Percentiles rank a stretch among this genome's conserved stretches.
Conservation (phyloP, 2,888 invertebrate genomes). For the Nemotelus pantherinus region DNA sequence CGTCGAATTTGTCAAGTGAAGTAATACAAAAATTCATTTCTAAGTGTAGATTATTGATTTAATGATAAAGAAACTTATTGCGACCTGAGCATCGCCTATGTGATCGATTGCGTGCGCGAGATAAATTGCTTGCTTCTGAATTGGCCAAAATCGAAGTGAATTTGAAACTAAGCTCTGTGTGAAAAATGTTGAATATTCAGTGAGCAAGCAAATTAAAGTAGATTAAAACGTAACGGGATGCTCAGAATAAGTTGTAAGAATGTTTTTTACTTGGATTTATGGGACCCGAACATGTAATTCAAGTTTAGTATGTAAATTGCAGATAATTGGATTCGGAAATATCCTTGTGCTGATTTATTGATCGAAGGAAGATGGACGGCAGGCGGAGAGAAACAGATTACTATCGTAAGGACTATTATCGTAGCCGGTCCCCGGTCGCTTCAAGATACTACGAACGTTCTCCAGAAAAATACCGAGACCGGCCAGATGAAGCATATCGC, state of each 20-base stretch:
- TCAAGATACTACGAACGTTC: conserved; percentile 54
- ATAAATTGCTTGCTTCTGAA: conserved; percentile 30
- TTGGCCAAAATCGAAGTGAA: background rate
- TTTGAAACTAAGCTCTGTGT: background rate
- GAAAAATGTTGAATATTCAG: background rate
- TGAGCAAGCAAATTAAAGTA: conserved; percentile 15
- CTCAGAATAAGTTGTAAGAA: conserved; percentile 19
- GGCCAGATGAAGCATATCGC: conserved; percentile 30
- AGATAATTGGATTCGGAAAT: conserved; percentile 9
- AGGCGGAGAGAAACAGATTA: conserved; percentile 14
- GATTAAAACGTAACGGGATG: conserved; percentile 36
- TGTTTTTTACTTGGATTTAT: conserved; percentile 17
- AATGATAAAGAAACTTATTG: conserved; percentile 1
- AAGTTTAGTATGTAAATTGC: conserved; percentile 43
- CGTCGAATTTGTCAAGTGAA: conserved; percentile 34
- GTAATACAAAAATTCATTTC: conserved; percentile 37
- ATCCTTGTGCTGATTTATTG: background rate
- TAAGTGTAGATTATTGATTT: conserved; percentile 13
- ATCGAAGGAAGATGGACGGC: conserved; percentile 4
- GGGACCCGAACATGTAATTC: conserved; percentile 21
- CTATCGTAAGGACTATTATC: conserved; percentile 4
- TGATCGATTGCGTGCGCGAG: conserved; percentile 13
- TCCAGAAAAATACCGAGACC: conserved; percentile 47
- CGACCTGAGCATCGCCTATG: conserved; percentile 15
- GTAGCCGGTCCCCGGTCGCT: conserved; percentile 53